Percentiles rank a stretch among this genome's conserved stretches.
These are phyloP conservation scores for Pluvianellus socialis DNA, from an alignment of 2,113 vertebrate species.

Conservation along the genomic window DNA sequence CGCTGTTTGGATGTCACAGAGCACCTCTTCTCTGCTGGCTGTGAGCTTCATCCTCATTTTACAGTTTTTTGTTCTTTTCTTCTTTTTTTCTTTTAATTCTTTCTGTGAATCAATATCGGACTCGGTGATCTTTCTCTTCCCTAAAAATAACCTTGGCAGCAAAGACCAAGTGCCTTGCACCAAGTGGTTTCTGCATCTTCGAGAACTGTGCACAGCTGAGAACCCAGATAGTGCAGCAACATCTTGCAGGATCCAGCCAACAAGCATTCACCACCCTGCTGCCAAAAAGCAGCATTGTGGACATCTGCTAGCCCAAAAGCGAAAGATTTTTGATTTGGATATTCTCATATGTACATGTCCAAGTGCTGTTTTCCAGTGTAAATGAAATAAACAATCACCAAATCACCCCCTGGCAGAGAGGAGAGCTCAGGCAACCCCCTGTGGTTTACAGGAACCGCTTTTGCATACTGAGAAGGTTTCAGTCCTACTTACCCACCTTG, in stretches of 20 bases:
- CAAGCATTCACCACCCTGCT: not conserved
- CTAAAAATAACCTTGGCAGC: not conserved
- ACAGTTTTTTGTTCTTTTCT: not conserved
- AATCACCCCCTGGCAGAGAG: not conserved
- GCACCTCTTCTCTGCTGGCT: not conserved
- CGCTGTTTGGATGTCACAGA: not conserved
- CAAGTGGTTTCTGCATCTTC: not conserved
- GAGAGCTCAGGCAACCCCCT: not conserved
- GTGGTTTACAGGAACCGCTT: not conserved
- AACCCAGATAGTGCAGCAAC: fast-evolving
- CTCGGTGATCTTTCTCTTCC: not conserved
- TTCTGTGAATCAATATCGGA: not conserved
- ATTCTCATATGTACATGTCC: fast-evolving
- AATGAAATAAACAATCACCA: not conserved
- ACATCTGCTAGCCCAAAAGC: not conserved
- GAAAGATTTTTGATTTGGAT: not conserved
- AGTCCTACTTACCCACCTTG: not conserved
- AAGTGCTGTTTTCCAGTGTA: not conserved
- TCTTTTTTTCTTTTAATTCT: not conserved
- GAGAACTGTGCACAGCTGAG: not conserved
- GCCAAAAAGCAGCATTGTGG: not conserved
- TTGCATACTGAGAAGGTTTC: not conserved
- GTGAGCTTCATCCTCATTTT: not conserved
- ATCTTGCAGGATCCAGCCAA: not conserved
- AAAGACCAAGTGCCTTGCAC: not conserved